A percentile compares a stretch with the other conserved stretches of the same genome.
These are phyloP conservation scores for Ailurus styani DNA, from an alignment of 2,113 vertebrate species.

Conservation along the genomic window DNA sequence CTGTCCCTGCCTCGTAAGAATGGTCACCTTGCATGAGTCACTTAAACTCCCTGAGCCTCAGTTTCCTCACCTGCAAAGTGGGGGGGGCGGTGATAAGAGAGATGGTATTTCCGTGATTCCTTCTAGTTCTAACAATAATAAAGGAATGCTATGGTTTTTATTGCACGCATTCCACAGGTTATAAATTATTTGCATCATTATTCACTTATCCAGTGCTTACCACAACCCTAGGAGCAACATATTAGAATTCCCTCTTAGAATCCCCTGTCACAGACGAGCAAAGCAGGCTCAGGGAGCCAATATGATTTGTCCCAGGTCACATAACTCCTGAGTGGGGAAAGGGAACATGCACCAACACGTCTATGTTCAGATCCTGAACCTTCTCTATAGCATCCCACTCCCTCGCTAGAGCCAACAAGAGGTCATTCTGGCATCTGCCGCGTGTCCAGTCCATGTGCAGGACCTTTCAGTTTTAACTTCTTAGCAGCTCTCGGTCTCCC, in stretches of 20 bases:
- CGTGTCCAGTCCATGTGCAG: too few relatives aligned
- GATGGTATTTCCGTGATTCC: neutral
- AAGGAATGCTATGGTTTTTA: neutral
- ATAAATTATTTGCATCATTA: too few relatives aligned
- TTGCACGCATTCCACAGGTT: neutral
- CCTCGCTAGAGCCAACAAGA: neutral
- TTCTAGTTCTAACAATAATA: neutral
- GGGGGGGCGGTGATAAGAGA: neutral
- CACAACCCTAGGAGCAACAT: neutral
- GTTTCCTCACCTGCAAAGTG: neutral
- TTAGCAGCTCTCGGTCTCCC: neutral
- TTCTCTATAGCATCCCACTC: neutral
- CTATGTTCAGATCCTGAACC: neutral
- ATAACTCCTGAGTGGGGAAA: neutral
- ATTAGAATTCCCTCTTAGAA: neutral
- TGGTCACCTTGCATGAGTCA: neutral
- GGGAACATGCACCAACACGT: rapidly evolving
- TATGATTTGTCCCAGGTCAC: neutral
- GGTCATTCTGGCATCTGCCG: too few relatives aligned
- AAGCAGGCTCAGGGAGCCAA: neutral
- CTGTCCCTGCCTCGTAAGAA: neutral
- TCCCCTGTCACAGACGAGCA: neutral
- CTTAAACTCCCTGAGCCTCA: neutral
- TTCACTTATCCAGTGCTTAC: neutral
- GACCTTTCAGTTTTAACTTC: neutral